A percentile compares a stretch with the other conserved stretches of the same genome.
Conservation (phyloP, 2,888 invertebrate species). For the Nomada ruficornis region DNA sequence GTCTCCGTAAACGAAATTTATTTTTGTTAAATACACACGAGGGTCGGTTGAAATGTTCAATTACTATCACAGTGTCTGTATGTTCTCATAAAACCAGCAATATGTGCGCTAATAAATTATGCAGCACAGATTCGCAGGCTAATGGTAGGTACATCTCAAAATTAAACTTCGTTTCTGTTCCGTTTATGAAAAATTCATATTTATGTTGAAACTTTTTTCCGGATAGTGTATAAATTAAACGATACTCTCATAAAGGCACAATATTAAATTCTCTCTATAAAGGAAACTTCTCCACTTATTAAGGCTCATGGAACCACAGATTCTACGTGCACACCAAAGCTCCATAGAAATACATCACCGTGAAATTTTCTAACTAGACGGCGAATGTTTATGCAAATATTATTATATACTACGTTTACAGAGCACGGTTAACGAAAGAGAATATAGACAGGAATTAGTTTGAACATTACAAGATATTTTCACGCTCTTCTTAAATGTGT, state of each 20-base stretch:
- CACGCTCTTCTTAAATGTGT: no score
- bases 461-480: no score
- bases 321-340: background rate
- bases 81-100: slow-evolving; percentile 12
- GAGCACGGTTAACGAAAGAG: no score
- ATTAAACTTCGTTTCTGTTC: slow-evolving; percentile 16
- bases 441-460: no score
- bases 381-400: no score
- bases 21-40: background rate
- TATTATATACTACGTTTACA: no score
- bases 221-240: slow-evolving; percentile 20
- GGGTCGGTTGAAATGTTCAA: slow-evolving; percentile 1
- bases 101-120: slow-evolving; percentile 33
- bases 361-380: background rate
- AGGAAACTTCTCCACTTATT: slow-evolving; percentile 20
- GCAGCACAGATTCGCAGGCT: slow-evolving; percentile 2
- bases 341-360: background rate
- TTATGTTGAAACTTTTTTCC: slow-evolving; percentile 7
- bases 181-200: slow-evolving; percentile 26
- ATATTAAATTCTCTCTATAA: slow-evolving; percentile 23
- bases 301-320: background rate
- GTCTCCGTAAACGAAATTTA: background rate
- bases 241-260: background rate
- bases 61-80: background rate
- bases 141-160: slow-evolving; percentile 29